phyloP scores from a whole-genome alignment of 2,888 invertebrate species.

The Oscheius onirici region DNA sequence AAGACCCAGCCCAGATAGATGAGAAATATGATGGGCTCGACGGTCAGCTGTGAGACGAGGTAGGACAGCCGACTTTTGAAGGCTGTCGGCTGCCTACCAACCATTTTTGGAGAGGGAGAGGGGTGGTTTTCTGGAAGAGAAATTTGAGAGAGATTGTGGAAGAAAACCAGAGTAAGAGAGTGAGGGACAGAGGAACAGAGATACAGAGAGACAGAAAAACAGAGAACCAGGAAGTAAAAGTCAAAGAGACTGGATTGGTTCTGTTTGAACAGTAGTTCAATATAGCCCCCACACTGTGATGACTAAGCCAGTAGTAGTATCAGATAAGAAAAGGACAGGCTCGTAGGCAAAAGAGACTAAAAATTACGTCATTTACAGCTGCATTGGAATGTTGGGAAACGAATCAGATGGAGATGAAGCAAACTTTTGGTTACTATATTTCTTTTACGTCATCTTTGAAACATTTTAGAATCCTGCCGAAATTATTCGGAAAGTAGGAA shows the following conservation, averaged over 20 bases:
- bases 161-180: background rate
- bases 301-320: no score
- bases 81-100: conserved; percentile 10
- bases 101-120: background rate
- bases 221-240: background rate
- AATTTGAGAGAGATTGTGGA: background rate
- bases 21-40: conserved; percentile 52
- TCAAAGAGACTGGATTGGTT: background rate
- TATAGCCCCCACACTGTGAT: no score
- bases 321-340: no score
- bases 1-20: conserved; percentile 58
- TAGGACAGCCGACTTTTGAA: conserved; percentile 12
- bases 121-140: background rate
- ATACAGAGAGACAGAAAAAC: background rate
- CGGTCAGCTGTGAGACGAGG: conserved; percentile 30
- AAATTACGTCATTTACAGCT: no score
- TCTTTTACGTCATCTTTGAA: no score
- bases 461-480: no score
- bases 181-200: background rate
- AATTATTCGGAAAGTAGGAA: no score
- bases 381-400: no score
- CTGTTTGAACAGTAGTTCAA: no score
- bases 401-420: no score
- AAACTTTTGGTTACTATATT: no score
- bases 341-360: no score